Evolutionary conservation across 2,888 invertebrate genomes (phyloP).

Genomic region (Sialis fuliginosa): DNA sequence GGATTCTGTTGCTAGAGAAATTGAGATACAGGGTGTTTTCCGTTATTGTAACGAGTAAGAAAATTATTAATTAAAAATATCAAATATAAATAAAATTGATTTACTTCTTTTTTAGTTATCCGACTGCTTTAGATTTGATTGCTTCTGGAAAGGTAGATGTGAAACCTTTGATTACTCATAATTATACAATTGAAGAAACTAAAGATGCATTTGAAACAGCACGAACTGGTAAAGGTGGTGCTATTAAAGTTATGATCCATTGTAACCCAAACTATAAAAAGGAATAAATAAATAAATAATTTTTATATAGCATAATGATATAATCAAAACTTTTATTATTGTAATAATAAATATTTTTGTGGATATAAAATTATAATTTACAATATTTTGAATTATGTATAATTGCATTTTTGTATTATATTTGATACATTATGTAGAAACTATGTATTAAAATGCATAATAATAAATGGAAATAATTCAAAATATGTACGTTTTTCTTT

Average conservation of each 20-base stretch:
- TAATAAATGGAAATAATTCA: too few species aligned
- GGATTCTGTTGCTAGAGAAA: slow-evolving; percentile 63
- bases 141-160: slow-evolving; percentile 60
- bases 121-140: slow-evolving; percentile 59
- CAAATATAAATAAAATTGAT: background rate
- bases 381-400: too few species aligned
- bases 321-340: too few species aligned
- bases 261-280: slow-evolving; percentile 23
- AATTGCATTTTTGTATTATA: too few species aligned
- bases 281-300: too few species aligned
- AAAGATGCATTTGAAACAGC: slow-evolving; percentile 70
- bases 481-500: too few species aligned
- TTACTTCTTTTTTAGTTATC: slow-evolving; percentile 39
- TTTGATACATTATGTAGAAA: too few species aligned
- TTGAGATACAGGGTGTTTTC: slow-evolving; percentile 86
- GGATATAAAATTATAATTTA: too few species aligned
- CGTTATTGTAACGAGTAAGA: slow-evolving; percentile 79
- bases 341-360: too few species aligned
- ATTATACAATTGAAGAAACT: slow-evolving; percentile 59
- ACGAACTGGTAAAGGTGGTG: slow-evolving; percentile 47
- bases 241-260: slow-evolving; percentile 83
- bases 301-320: too few species aligned
- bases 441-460: too few species aligned
- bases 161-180: slow-evolving; percentile 69
- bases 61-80: slow-evolving; percentile 3